These are phyloP conservation scores for Chrysolina americana DNA, from an alignment of 2,888 invertebrate genomes.

Conservation along the genomic window DNA sequence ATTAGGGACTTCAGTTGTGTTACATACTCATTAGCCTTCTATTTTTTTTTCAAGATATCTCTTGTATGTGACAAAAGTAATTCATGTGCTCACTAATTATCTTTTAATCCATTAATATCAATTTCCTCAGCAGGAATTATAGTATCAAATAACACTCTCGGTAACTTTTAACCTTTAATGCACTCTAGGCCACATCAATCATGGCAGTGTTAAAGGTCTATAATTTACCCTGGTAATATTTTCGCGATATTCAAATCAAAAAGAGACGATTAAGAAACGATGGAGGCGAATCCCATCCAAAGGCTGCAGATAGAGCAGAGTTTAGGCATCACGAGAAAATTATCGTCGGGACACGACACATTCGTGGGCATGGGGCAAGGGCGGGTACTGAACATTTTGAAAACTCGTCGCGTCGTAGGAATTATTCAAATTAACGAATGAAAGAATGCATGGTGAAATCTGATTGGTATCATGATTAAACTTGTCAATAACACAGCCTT, in stretches of 20 bases:
- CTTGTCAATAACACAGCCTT: too few species aligned
- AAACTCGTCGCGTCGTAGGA: too few species aligned
- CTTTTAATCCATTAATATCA: not conserved
- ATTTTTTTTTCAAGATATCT: not conserved
- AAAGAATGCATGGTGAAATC: too few species aligned
- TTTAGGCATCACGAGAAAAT: not conserved
- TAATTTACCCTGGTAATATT: slow-evolving; percentile 26
- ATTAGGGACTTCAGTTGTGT: too few species aligned
- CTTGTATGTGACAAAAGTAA: not conserved
- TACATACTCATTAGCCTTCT: too few species aligned
- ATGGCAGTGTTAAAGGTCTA: slow-evolving; percentile 22
- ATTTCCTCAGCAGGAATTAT: slow-evolving; percentile 5
- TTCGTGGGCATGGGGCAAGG: not conserved
- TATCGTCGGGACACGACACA: slow-evolving; percentile 3
- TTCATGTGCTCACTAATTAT: slow-evolving; percentile 5
- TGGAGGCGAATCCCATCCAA: not conserved
- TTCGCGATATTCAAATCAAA: slow-evolving; percentile 22
- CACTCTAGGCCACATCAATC: slow-evolving; percentile 14
- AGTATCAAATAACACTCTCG: slow-evolving; percentile 18
- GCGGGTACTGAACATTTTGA: not conserved
- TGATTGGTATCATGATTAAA: too few species aligned
- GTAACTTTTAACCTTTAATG: slow-evolving; percentile 20
- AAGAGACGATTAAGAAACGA: not conserved
- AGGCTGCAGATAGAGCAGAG: slow-evolving; percentile 2
- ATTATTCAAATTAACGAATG: too few species aligned